A percentile compares a stretch with the other conserved stretches of the same genome.
Evolutionary conservation across 2,113 vertebrate genomes (phyloP).

Genomic region (Synodontis membranacea): DNA sequence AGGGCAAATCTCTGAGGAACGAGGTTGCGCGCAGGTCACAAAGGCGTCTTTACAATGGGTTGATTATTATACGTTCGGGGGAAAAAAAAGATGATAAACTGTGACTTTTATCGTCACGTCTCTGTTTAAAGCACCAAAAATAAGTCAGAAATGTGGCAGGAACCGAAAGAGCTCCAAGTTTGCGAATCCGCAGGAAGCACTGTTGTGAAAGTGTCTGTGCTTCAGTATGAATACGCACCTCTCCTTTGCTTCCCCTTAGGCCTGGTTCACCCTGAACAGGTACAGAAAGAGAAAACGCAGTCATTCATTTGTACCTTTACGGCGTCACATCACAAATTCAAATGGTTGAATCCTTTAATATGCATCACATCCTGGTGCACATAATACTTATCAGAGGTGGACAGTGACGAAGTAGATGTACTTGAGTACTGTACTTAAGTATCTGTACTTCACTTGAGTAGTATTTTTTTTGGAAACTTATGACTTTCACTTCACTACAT

Average conservation of each 20-base stretch:
- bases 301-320: neutral
- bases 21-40: neutral
- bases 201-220: neutral
- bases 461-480: too few relatives aligned
- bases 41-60: neutral
- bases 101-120: neutral
- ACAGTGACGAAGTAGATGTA: too few relatives aligned
- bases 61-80: neutral
- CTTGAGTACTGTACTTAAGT: too few relatives aligned
- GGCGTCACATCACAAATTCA: neutral
- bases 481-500: too few relatives aligned
- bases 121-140: neutral
- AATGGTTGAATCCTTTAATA: neutral
- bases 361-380: neutral
- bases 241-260: constrained; percentile 55
- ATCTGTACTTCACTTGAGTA: too few relatives aligned
- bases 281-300: neutral
- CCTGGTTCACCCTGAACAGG: constrained; percentile 52
- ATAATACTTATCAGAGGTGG: too few relatives aligned
- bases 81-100: neutral
- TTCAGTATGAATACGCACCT: constrained; percentile 41
- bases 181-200: constrained; percentile 25
- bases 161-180: neutral
- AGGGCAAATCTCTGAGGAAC: neutral
- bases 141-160: neutral